phyloP scores from a whole-genome alignment of 2,113 vertebrate species.

The Capreolus pygargus region DNA sequence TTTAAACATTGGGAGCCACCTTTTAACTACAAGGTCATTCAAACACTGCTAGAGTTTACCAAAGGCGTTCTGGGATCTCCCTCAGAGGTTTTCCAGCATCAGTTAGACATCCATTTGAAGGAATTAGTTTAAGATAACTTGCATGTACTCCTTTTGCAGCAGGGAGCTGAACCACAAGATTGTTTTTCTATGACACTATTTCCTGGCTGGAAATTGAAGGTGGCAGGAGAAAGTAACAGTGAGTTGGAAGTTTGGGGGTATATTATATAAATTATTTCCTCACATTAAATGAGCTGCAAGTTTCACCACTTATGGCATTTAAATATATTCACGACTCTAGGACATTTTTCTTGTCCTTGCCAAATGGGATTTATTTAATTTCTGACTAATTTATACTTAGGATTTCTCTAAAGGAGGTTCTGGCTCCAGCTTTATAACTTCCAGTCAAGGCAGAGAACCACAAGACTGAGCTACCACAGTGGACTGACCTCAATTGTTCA shows the following conservation, averaged over 20 bases:
- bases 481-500: slow-evolving; percentile 49
- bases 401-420: slow-evolving; percentile 43
- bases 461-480: slow-evolving; percentile 27
- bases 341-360: slow-evolving; percentile 8
- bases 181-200: slow-evolving; percentile 62
- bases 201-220: slow-evolving; percentile 63
- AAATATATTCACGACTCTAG: slow-evolving; percentile 24
- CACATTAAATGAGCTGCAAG: slow-evolving; percentile 43
- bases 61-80: background rate
- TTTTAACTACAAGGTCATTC: background rate
- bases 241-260: slow-evolving; percentile 41
- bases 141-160: slow-evolving; percentile 9
- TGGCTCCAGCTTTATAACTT: slow-evolving; percentile 44
- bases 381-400: slow-evolving; percentile 44
- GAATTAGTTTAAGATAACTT: slow-evolving; percentile 54
- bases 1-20: background rate
- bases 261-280: slow-evolving; percentile 68
- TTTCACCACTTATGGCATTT: slow-evolving; percentile 47
- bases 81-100: slow-evolving; percentile 29
- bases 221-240: slow-evolving; percentile 64
- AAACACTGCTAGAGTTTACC: background rate
- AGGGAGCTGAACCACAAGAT: slow-evolving; percentile 31
- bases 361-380: slow-evolving; percentile 55
- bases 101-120: slow-evolving; percentile 27
- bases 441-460: slow-evolving; percentile 57